Percentiles rank a stretch among this genome's conserved stretches.
Conservation (phyloP, 2,888 invertebrate genomes). For the Biston betularia region DNA sequence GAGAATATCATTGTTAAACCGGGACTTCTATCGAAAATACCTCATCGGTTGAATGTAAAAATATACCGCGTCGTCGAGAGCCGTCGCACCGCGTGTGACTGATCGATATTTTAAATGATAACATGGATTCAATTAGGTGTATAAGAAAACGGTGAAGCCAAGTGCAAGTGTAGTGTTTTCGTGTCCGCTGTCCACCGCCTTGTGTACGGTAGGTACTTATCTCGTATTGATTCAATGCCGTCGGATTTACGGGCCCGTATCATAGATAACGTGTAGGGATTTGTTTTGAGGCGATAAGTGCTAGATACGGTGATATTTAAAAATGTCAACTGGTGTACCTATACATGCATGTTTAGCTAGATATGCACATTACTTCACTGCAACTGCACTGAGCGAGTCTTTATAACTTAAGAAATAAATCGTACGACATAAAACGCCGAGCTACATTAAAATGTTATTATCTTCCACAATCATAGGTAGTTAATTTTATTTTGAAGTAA, state of each 20-base stretch:
- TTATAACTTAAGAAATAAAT: not conserved
- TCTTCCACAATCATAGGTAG: not conserved
- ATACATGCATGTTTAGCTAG: constrained; percentile 15
- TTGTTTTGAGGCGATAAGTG: constrained; percentile 75
- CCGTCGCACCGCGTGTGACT: constrained; percentile 79
- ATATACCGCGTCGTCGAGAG: constrained; percentile 81
- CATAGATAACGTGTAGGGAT: constrained; percentile 71
- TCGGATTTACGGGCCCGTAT: constrained; percentile 66
- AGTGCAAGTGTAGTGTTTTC: constrained; percentile 61
- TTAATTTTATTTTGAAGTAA: not conserved
- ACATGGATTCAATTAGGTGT: constrained; percentile 84
- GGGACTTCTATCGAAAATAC: constrained; percentile 71
- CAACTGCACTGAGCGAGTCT: not conserved
- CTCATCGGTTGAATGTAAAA: constrained; percentile 79
- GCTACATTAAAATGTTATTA: not conserved
- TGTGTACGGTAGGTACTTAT: constrained; percentile 49
- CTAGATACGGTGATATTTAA: constrained; percentile 40
- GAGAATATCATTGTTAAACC: constrained; percentile 55
- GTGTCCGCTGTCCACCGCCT: constrained; percentile 51
- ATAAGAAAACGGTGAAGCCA: constrained; percentile 74
- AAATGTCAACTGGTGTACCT: constrained; percentile 31
- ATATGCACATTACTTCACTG: not conserved
- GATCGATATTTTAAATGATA: constrained; percentile 86
- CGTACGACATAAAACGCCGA: not conserved
- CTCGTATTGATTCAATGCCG: constrained; percentile 75